Evolutionary conservation across 2,797 vertebrate genomes (phyloP).

Genomic region (Prionace glauca): DNA sequence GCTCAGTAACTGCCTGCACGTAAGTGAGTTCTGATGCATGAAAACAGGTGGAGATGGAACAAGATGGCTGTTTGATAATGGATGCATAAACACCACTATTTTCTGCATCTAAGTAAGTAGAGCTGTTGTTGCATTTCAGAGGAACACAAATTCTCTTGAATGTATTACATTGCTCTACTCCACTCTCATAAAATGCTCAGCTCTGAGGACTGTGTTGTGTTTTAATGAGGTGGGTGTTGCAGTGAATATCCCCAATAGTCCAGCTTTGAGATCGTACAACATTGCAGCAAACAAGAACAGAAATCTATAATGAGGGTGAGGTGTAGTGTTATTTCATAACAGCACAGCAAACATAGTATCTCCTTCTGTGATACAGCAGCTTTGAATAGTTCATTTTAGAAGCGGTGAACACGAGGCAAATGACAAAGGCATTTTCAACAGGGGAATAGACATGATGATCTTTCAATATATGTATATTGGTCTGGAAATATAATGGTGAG

Average conservation of each 20-base stretch:
- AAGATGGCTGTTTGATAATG: neutral
- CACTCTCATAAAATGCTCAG: neutral
- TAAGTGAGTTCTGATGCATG: neutral
- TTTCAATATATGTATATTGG: neutral
- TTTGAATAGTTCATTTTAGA: neutral
- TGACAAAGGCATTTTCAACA: neutral
- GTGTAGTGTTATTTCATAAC: no score
- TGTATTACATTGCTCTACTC: constrained; percentile 4
- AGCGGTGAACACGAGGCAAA: neutral
- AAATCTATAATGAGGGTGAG: neutral
- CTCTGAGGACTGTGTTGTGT: neutral
- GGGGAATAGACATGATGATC: no score
- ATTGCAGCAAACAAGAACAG: neutral
- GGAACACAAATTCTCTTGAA: neutral
- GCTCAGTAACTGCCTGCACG: neutral
- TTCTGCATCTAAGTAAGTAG: neutral
- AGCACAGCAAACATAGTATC: neutral
- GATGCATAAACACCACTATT: neutral
- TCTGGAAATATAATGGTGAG: neutral
- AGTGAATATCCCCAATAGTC: neutral
- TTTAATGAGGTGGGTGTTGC: constrained; percentile 7
- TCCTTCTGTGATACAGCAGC: neutral
- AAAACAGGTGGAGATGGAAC: neutral
- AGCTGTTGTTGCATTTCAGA: neutral
- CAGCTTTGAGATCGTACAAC: neutral